Evolutionary conservation across 1,140 invertebrate species (phyloP).

Genomic region (Aradophagus sp.): DNA sequence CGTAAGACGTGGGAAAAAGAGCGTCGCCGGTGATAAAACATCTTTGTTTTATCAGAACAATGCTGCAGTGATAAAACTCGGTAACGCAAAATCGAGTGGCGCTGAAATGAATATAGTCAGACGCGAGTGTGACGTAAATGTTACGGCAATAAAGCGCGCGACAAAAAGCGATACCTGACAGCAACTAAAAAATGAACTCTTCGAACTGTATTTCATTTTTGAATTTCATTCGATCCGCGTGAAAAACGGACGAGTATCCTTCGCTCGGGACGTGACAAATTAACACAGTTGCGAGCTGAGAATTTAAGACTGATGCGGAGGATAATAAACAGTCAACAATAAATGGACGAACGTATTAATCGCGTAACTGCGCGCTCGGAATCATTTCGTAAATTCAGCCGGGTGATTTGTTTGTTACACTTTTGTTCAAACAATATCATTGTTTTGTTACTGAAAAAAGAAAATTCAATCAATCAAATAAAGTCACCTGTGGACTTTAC

Average conservation of each 20-base stretch:
- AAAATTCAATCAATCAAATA: no score
- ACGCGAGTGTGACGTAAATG: slow-evolving; percentile 35
- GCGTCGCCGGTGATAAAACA: slow-evolving; percentile 20
- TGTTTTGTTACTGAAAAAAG: no score
- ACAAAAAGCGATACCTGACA: slow-evolving; percentile 24
- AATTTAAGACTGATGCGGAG: no score
- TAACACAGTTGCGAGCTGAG: slow-evolving; percentile 20
- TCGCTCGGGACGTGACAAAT: slow-evolving; percentile 35
- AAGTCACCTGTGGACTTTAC: no score
- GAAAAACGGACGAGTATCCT: slow-evolving; percentile 2
- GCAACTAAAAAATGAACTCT: slow-evolving; percentile 28
- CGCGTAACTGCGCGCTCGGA: no score
- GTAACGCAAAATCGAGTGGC: slow-evolving; percentile 38
- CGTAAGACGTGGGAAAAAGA: slow-evolving; percentile 23
- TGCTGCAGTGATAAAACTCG: slow-evolving; percentile 35
- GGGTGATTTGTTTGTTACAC: no score
- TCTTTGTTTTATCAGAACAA: slow-evolving; percentile 50
- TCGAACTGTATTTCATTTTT: slow-evolving; percentile 16
- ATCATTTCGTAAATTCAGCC: no score
- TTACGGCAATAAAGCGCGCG: slow-evolving; percentile 25
- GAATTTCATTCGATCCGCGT: slow-evolving; percentile 18
- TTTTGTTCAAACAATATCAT: no score
- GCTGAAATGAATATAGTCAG: slow-evolving; percentile 44
- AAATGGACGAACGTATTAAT: no score
- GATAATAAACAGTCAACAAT: no score